Evolutionary conservation across 2,888 invertebrate species (phyloP).

Genomic region (Meteorus colon): DNA sequence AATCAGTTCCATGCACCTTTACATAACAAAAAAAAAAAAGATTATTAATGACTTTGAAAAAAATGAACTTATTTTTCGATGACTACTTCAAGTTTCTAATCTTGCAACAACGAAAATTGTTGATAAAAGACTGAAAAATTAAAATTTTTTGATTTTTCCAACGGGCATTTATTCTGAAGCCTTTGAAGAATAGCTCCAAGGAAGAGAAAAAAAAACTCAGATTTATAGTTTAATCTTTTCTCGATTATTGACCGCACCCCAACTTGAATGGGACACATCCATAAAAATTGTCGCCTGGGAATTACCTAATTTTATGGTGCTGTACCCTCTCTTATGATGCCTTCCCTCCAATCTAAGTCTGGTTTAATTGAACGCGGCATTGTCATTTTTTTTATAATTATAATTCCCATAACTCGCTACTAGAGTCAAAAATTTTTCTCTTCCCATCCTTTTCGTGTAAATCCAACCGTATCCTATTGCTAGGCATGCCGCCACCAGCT

Average conservation of each 20-base stretch:
- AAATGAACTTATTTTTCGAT: no score
- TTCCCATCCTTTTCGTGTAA: conserved; percentile 30
- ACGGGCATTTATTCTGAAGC: no score
- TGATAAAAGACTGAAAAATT: no score
- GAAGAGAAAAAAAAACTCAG: no score
- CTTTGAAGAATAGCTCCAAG: no score
- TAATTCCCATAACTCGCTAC: conserved; percentile 20
- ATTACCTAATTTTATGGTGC: background rate
- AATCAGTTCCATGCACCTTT: no score
- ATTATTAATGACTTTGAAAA: no score
- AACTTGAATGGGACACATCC: conserved; percentile 27
- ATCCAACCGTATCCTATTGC: conserved; percentile 33
- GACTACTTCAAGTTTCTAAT: no score
- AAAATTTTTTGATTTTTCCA: no score
- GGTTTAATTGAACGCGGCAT: conserved; percentile 19
- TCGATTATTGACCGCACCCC: conserved; percentile 2
- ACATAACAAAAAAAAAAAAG: no score
- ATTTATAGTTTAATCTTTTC: no score
- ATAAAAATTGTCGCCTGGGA: conserved; percentile 8
- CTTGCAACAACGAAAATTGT: no score
- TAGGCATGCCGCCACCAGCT: conserved; percentile 7
- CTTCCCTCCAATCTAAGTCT: conserved; percentile 33
- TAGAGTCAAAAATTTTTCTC: conserved; percentile 1
- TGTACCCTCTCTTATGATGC: conserved; percentile 6
- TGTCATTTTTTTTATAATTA: conserved; percentile 16